phyloP scores from a whole-genome alignment of 2,888 invertebrate species.

The Ptilodon capucinus region DNA sequence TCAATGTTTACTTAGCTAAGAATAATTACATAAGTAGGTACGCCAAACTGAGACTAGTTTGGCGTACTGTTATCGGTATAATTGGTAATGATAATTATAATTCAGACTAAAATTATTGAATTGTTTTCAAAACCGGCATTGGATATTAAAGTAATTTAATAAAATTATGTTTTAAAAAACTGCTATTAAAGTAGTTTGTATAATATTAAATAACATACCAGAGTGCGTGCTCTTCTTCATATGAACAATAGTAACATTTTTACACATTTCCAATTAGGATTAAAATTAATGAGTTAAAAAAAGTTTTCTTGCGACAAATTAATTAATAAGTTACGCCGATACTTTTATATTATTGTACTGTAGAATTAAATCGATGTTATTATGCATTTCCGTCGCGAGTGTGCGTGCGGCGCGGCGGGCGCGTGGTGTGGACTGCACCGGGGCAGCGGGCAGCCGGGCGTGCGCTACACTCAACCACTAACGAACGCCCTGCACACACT shows the following conservation, averaged over 20 bases:
- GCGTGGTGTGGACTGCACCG: constrained; percentile 10
- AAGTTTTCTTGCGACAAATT: neutral
- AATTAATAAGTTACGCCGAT: neutral
- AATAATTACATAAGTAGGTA: too few relatives aligned
- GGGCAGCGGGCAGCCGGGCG: neutral
- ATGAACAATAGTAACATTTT: constrained; percentile 61
- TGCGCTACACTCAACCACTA: too few relatives aligned
- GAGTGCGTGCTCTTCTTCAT: constrained; percentile 55
- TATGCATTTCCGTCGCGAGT: constrained; percentile 8
- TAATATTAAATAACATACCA: constrained; percentile 46
- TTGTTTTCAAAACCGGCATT: too few relatives aligned
- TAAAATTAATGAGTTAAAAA: neutral
- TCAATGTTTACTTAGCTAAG: too few relatives aligned
- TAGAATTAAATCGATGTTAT: neutral
- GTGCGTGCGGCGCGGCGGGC: constrained; percentile 19
- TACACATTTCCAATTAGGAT: constrained; percentile 52
- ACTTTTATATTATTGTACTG: constrained; percentile 19
- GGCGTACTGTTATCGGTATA: too few relatives aligned
- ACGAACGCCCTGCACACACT: too few relatives aligned
- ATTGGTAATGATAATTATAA: too few relatives aligned
- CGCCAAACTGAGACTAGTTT: too few relatives aligned
- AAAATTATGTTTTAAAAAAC: too few relatives aligned
- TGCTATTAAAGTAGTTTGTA: neutral
- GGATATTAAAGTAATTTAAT: too few relatives aligned
- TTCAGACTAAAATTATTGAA: too few relatives aligned